These are phyloP conservation scores for Theropithecus gelada DNA, from an alignment of 2,113 vertebrate species.

Conservation along the genomic window DNA sequence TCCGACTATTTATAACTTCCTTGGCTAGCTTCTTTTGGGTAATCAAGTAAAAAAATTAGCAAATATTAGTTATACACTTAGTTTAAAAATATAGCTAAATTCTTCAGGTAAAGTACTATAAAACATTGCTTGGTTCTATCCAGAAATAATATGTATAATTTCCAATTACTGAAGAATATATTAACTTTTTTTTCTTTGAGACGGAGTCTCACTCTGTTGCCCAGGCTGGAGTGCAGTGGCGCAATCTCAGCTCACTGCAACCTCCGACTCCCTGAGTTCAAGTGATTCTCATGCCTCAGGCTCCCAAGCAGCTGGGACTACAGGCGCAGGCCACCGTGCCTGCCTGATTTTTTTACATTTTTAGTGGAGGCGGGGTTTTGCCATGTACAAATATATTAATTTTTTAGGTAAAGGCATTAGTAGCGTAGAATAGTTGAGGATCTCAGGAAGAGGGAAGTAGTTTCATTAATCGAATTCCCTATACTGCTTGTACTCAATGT, in stretches of 20 bases:
- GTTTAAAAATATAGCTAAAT: slow-evolving; percentile 27
- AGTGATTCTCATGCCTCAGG: too few relatives aligned
- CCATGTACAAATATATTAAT: background rate
- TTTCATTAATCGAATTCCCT: slow-evolving; percentile 26
- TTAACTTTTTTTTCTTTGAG: background rate
- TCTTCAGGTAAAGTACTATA: background rate
- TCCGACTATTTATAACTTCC: background rate
- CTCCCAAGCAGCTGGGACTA: too few relatives aligned
- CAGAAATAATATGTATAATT: slow-evolving; percentile 22
- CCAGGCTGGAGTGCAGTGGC: too few relatives aligned
- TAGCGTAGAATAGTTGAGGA: background rate
- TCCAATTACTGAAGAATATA: slow-evolving; percentile 20
- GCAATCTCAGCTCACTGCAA: too few relatives aligned
- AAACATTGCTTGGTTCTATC: background rate
- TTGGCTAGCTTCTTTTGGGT: background rate
- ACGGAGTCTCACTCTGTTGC: too few relatives aligned
- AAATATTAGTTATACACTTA: slow-evolving; percentile 18
- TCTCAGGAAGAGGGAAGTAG: background rate
- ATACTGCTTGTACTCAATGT: background rate
- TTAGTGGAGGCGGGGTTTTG: too few relatives aligned
- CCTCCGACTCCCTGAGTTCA: too few relatives aligned
- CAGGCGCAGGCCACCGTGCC: fast-evolving
- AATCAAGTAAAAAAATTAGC: background rate
- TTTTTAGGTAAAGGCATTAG: background rate
- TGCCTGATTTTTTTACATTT: too few relatives aligned